Conservation (phyloP, 64 coral and sea anemone species). For the Astreopora myriophthalma region DNA sequence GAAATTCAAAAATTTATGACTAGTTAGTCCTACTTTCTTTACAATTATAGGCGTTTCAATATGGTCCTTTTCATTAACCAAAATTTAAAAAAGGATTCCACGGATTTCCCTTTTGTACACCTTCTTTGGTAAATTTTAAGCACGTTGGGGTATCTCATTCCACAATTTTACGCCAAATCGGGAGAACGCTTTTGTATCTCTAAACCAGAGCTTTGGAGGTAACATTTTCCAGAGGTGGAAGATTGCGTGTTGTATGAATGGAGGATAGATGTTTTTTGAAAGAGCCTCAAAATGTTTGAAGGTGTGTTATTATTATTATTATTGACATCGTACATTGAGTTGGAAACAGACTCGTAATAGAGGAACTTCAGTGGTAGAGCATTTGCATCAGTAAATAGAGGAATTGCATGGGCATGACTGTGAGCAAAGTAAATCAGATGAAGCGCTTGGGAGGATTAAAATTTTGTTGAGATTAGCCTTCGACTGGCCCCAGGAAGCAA, state of each 20-base stretch:
- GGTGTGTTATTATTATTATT: constrained; percentile 4
- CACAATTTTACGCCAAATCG: background rate
- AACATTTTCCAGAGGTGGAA: background rate
- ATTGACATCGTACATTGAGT: constrained; percentile 3
- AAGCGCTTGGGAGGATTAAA: background rate
- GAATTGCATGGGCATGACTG: constrained; percentile 23
- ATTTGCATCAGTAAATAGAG: background rate
- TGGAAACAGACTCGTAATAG: constrained; percentile 20
- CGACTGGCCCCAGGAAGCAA: background rate
- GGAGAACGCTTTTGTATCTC: background rate
- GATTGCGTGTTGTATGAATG: background rate
- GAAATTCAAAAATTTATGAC: too few species aligned
- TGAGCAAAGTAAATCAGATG: constrained; percentile 5
- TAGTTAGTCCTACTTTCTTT: too few species aligned
- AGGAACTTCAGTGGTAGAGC: background rate
- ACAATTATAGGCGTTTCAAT: too few species aligned
- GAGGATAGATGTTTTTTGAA: background rate
- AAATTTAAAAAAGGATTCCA: too few species aligned
- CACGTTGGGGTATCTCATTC: background rate
- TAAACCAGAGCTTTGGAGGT: background rate
- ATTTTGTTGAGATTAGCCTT: background rate
- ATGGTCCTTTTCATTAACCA: too few species aligned
- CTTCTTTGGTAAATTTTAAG: too few species aligned
- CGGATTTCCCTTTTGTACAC: too few species aligned
- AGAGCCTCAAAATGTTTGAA: background rate